phyloP scores from a whole-genome alignment of 1,140 invertebrate species.

The Carposina sasakii region DNA sequence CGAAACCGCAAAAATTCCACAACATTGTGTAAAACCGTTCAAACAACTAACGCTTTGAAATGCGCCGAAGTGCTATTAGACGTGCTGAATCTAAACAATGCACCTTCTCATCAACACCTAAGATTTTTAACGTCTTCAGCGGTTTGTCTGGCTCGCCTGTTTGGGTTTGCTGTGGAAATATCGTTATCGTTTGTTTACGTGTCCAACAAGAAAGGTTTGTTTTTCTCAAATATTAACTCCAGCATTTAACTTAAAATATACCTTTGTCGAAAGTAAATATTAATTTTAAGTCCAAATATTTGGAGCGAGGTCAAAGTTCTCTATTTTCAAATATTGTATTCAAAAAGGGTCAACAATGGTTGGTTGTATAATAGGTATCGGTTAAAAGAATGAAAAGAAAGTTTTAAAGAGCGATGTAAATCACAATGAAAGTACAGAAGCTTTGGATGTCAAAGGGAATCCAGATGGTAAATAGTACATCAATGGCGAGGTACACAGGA shows the following conservation, averaged over 20 bases:
- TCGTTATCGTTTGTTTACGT: slow-evolving; percentile 24
- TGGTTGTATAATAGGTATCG: too few species aligned
- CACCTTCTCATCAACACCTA: slow-evolving; percentile 49
- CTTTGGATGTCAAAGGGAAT: too few species aligned
- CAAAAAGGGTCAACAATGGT: too few species aligned
- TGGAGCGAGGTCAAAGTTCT: too few species aligned
- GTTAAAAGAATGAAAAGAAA: too few species aligned
- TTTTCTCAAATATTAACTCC: too few species aligned
- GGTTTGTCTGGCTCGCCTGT: slow-evolving; percentile 32
- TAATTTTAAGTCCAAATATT: too few species aligned
- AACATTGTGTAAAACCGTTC: slow-evolving; percentile 51
- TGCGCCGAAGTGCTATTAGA: slow-evolving; percentile 50
- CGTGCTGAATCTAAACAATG: slow-evolving; percentile 50
- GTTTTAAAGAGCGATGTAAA: too few species aligned
- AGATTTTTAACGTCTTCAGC: slow-evolving; percentile 50
- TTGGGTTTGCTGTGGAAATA: slow-evolving; percentile 33
- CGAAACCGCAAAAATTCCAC: slow-evolving; percentile 20
- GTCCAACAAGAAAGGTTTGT: slow-evolving; percentile 19
- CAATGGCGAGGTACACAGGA: slow-evolving; percentile 25
- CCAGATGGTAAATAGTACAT: too few species aligned
- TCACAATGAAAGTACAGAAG: too few species aligned
- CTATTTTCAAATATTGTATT: too few species aligned
- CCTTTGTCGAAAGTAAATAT: too few species aligned
- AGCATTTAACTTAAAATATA: slow-evolving; percentile 18
- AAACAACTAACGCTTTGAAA: slow-evolving; percentile 28